Conservation (phyloP, 92 coral and sea anemone species). For the Micromussa lordhowensis region DNA sequence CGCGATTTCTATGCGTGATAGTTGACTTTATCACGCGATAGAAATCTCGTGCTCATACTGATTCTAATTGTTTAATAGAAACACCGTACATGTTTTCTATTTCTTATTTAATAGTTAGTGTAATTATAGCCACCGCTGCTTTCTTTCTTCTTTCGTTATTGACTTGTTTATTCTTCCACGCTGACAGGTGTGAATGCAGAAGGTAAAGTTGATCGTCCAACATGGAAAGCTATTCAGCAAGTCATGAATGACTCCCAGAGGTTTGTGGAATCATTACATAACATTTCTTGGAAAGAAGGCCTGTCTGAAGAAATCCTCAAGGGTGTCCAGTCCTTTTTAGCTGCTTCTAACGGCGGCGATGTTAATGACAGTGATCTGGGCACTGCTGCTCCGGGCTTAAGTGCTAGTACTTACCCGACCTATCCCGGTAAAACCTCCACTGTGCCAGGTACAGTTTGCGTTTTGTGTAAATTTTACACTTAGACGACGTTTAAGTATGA, state of each 20-base stretch:
- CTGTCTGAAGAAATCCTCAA: conserved; percentile 75
- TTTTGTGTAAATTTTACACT: not conserved
- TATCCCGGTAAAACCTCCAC: conserved; percentile 50
- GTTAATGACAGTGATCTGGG: conserved; percentile 84
- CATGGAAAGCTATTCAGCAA: conserved; percentile 97
- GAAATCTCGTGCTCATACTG: too few relatives aligned
- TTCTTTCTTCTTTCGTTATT: too few relatives aligned
- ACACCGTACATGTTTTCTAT: too few relatives aligned
- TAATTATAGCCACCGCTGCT: too few relatives aligned
- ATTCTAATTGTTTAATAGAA: too few relatives aligned
- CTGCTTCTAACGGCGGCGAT: conserved; percentile 85
- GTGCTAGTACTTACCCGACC: conserved; percentile 83
- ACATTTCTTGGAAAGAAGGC: conserved; percentile 83
- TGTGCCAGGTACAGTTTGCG: conserved; percentile 41
- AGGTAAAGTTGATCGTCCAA: conserved; percentile 89
- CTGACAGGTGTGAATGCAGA: conserved; percentile 86
- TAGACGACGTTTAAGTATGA: not conserved
- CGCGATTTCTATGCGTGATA: too few relatives aligned
- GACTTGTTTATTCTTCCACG: not conserved
- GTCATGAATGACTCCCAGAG: conserved; percentile 97
- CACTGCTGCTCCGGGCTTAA: conserved; percentile 83
- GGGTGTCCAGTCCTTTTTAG: conserved; percentile 93
- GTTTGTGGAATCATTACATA: conserved; percentile 86
- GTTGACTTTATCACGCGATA: too few relatives aligned
- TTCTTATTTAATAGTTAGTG: too few relatives aligned